These are phyloP conservation scores for Lasioglossum malachurum DNA, from an alignment of 2,888 invertebrate species.

Conservation along the genomic window DNA sequence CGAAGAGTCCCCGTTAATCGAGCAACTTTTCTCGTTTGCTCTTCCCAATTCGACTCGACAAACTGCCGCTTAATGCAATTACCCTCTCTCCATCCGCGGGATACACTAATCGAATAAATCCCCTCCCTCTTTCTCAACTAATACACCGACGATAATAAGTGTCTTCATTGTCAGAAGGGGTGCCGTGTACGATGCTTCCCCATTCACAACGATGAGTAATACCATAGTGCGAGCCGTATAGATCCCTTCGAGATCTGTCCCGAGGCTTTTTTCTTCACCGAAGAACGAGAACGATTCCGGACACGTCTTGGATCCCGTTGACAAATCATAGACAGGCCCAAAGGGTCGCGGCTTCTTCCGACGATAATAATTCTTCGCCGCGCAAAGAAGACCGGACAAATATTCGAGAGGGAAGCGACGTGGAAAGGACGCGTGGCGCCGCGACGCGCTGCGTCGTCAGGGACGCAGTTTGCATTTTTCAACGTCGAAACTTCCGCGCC, in stretches of 20 bases:
- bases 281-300: neutral
- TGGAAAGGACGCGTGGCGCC: slow-evolving; percentile 9
- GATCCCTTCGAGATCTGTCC: neutral
- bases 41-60: slow-evolving; percentile 66
- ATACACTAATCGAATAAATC: slow-evolving; percentile 68
- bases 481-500: slow-evolving; percentile 72
- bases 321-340: slow-evolving; percentile 50
- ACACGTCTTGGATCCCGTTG: slow-evolving; percentile 26
- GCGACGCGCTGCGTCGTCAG: neutral
- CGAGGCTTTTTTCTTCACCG: neutral
- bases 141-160: slow-evolving; percentile 66
- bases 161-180: slow-evolving; percentile 41
- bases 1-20: slow-evolving; percentile 37
- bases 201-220: slow-evolving; percentile 4
- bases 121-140: slow-evolving; percentile 63
- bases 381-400: slow-evolving; percentile 60
- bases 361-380: slow-evolving; percentile 44
- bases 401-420: slow-evolving; percentile 50
- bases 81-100: slow-evolving; percentile 44
- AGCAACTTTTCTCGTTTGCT: slow-evolving; percentile 69
- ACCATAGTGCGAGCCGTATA: neutral
- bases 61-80: slow-evolving; percentile 68
- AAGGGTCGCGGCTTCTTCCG: slow-evolving; percentile 24
- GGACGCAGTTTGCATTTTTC: slow-evolving; percentile 77
- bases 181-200: neutral